Evolutionary conservation across 2,888 invertebrate genomes (phyloP), one percentile per base, ranked within the genome.

Genomic region (Volucella inanis): DNA sequence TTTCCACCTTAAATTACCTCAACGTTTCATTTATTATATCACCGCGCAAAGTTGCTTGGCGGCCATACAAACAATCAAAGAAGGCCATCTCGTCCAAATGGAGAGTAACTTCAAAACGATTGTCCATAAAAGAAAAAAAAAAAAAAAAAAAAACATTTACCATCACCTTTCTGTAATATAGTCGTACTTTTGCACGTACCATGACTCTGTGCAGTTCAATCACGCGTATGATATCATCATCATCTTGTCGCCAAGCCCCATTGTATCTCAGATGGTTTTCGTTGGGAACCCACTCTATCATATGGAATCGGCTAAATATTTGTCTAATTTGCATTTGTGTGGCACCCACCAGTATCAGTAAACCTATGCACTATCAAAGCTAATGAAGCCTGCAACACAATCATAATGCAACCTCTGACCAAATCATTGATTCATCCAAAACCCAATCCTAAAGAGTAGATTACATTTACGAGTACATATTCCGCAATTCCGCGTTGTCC

Each of bases 181-280:
- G 2, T 22, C 22, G 22, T 4, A 22, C 22, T 22, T 22, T 22
- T 52, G 4, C 8, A 11, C 47, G 38, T 52, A 59, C 14, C 59
- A 71, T 39, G 67, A 45, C 70, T 22, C 49, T 71, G 38, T 71
- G 67, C 62, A 52, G 70, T 80, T 72, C 75, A 85, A 65, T 80
- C 72, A 72, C 71, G 81, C 72, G 68, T 72, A 85, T 85, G 81
- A 81, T 72, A 62, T 85, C 81, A 62, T 85, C 81, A 85, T 85
- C 84, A 55, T 14, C 39, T 43, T 15, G 57, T 65, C 59, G 47
- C 67, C 62, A 12, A 39, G 74, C 22, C 31, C 55, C 57, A 67
- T 67, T 72, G 82, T 71, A 50, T 57, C 54, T 9, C 49, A 14
- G 8, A 2, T 38, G 47, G 22, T 22, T 22, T 22, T 22, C 52